Conservation (phyloP, 2,113 vertebrate genomes). For the Toxostoma redivivum region DNA sequence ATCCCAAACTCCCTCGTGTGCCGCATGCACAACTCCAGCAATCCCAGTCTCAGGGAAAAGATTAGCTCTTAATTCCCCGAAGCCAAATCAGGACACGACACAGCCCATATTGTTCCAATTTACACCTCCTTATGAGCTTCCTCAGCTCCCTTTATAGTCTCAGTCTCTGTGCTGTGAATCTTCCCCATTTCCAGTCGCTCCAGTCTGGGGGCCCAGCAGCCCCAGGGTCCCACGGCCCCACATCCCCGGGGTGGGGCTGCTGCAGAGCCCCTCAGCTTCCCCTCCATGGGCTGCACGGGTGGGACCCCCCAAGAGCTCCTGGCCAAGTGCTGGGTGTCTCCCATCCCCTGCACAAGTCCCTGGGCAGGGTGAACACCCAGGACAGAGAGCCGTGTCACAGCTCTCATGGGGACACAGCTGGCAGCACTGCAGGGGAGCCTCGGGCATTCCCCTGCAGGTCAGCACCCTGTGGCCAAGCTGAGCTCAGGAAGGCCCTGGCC, state of each 20-base stretch:
- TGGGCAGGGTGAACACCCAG: not conserved
- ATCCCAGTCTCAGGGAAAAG: conserved; percentile 50
- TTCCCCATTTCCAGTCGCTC: conserved; percentile 21
- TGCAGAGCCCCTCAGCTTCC: fast-evolving
- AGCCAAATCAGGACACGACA: conserved; percentile 67
- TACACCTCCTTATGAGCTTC: conserved; percentile 69
- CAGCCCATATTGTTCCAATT: conserved; percentile 69
- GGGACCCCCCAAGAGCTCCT: not conserved
- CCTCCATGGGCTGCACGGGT: fast-evolving
- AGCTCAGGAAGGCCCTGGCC: not conserved
- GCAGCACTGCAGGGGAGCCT: fast-evolving
- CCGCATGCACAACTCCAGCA: conserved; percentile 29
- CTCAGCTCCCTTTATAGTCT: conserved; percentile 66
- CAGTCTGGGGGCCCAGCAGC: not conserved
- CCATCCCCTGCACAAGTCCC: fast-evolving
- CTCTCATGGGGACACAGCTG: fast-evolving
- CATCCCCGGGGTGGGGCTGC: fast-evolving
- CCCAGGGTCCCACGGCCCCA: not conserved
- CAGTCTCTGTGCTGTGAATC: conserved; percentile 46
- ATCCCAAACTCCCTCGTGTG: conserved; percentile 27
- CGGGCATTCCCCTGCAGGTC: fast-evolving
- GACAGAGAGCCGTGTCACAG: fast-evolving
- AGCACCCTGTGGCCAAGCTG: not conserved
- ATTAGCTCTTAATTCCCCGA: conserved; percentile 67
- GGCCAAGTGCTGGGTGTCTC: not conserved